Evolutionary conservation across 2,113 vertebrate genomes (phyloP), one percentile per base, ranked within the genome.

Genomic region (Periophthalmodon schlosseri): DNA sequence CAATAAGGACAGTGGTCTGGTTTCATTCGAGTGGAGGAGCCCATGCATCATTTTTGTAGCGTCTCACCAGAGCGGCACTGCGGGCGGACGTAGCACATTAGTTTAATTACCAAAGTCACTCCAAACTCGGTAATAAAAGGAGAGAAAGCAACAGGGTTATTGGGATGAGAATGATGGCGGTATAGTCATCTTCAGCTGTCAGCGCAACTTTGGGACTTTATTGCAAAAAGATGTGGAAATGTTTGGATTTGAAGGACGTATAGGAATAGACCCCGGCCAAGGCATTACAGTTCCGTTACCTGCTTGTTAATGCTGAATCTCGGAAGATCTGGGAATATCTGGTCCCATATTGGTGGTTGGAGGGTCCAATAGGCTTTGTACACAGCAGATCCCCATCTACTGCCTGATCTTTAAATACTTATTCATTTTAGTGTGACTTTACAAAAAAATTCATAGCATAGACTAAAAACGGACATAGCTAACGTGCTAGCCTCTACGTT

Each of bases 41-140:
- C 72, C 80, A 90, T 88, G 50, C 72, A 90, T 89, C 84, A 87
- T 79, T 83, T 87, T 83, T 86, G 85, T 77, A 75, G 86, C 73
- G 68, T 72, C 74, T 76, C 73, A 68, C 87, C 84, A 83, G 67
- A 72, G 68, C 72, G 39, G 16, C 13, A 28, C 69, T 16, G 68
- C 83, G 75, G 70, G 81, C 74, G 68, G 74, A 79, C 64, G 71
- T 63, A 63, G 60, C 28, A 60, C 73, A 82, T 85, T 73, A 84
- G 65, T 76, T 73, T 87, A 84, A 88, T 87, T 80, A 80, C 83
- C 74, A 47, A 84, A 83, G 77, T 75, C 70, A 39, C 60, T 63
- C 73, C 46, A 70, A 70, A 78, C 46, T 33, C 57, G 16, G 67
- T 44, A 79, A 70, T 66, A 15, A 76, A 86, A n/a, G 58, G 28